Evolutionary conservation across 2,888 invertebrate genomes (phyloP), one percentile per base, ranked within the genome.

Genomic region (Mesoligia furuncula): DNA sequence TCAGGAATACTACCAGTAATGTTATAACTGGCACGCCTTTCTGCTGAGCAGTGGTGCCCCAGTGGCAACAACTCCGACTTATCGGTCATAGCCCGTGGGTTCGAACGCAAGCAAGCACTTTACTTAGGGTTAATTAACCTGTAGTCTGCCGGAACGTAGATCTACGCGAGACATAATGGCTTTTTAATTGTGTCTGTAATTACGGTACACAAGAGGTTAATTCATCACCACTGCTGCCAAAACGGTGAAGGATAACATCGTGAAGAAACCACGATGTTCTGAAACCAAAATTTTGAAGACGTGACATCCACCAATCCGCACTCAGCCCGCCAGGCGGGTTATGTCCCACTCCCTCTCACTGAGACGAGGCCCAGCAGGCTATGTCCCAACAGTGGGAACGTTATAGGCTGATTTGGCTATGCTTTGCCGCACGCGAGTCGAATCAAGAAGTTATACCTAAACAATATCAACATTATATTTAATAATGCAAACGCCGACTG

Each of bases 401-500:
- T 57, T 57, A n/a, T 11, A 20, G 36, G n/a, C 36, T 57, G 36
- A 36, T 36, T 57, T 36, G 11, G 9, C 31, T 36, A n/a, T n/a
- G n/a, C 48, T 69, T 36, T 75, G 27, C 42, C 48, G 24, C 31
- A 17, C 15, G 71, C 77, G 57, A 71, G 24, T 51, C 80, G 67
- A 81, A 81, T 81, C 62, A 71, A 64, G 57, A 71, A 62, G 62
- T 57, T 64, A 62, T 59, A 77, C 61, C 66, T 17, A 61, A 80
- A 45, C 77, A 76, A 71, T 71, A 77, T 64, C 17, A 77, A 81
- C 61, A 67, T 81, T 48, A 67, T 61, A 51, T 80, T 76, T 80
- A 80, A 67, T 80, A 67, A 80, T 42, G 70, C 48, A 71, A 48
- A 68, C 27, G 31, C 64, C 67, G 31, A 71, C 67, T 77, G 61